These are phyloP conservation scores for Rhynchomys soricoides DNA, from an alignment of 2,113 vertebrate species.

Conservation along the genomic window DNA sequence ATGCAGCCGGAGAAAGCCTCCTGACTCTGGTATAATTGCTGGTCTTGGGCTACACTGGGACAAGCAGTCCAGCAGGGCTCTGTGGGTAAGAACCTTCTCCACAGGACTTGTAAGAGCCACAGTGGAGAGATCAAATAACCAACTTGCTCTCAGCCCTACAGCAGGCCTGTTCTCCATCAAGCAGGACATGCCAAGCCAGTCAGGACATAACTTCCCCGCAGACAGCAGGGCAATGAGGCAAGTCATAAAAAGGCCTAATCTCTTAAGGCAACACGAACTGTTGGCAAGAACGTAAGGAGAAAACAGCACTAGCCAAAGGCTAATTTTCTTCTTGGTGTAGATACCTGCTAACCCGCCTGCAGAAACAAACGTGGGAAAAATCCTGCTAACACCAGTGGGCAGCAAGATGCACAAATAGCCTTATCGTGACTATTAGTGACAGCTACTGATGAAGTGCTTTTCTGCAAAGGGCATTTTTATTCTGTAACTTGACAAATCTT, in stretches of 20 bases:
- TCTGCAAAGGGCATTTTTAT: slow-evolving; percentile 7
- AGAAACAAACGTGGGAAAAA: slow-evolving; percentile 28
- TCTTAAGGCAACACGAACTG: slow-evolving; percentile 85
- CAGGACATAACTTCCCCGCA: slow-evolving; percentile 81
- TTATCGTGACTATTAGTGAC: background rate
- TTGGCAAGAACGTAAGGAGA: slow-evolving; percentile 77
- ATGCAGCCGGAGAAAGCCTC: slow-evolving; percentile 20
- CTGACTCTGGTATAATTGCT: slow-evolving; percentile 39
- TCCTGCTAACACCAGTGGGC: background rate
- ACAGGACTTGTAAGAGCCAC: slow-evolving; percentile 33
- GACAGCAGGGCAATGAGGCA: slow-evolving; percentile 86
- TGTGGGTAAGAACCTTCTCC: slow-evolving; percentile 41
- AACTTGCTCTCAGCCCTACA: background rate
- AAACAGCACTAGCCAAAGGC: slow-evolving; percentile 74
- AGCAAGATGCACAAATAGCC: background rate
- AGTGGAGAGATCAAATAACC: slow-evolving; percentile 67
- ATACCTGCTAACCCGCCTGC: slow-evolving; percentile 61
- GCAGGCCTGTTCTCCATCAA: slow-evolving; percentile 72
- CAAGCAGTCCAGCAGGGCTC: slow-evolving; percentile 55
- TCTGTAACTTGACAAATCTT: slow-evolving; percentile 18
- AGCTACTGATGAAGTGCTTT: background rate
- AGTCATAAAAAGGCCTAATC: slow-evolving; percentile 86
- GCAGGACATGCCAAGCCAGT: slow-evolving; percentile 68
- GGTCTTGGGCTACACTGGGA: background rate
- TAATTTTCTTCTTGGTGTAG: slow-evolving; percentile 74